Conservation (phyloP, 2,113 vertebrate species). For the Burhinus bistriatus region DNA sequence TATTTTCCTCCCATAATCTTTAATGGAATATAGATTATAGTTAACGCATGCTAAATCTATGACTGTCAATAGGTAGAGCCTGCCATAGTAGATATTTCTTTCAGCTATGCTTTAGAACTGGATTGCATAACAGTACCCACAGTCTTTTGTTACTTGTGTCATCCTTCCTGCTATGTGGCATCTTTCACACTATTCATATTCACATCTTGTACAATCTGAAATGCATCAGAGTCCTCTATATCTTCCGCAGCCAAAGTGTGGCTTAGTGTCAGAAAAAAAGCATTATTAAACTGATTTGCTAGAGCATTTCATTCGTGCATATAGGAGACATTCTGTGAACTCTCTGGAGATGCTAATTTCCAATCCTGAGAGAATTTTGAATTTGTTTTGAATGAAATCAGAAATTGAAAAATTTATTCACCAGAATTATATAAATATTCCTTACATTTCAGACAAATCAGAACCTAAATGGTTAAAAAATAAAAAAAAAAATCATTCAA, state of each 20-base stretch:
- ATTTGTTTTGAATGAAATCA: neutral
- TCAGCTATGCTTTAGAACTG: neutral
- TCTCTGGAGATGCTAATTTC: neutral
- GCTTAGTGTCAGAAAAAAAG: neutral
- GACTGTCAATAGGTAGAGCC: neutral
- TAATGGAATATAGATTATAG: neutral
- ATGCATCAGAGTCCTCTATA: neutral
- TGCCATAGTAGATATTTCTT: neutral
- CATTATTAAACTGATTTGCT: slow-evolving; percentile 19
- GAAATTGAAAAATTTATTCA: neutral
- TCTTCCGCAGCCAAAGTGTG: neutral
- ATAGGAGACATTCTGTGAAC: neutral
- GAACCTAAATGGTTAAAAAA: neutral
- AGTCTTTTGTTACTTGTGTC: neutral
- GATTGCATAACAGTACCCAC: neutral
- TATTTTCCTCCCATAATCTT: slow-evolving; percentile 20
- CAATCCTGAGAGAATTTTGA: neutral
- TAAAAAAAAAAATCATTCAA: neutral
- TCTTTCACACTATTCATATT: slow-evolving; percentile 7
- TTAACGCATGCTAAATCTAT: neutral
- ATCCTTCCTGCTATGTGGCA: neutral
- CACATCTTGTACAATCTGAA: slow-evolving; percentile 5
- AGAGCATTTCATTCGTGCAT: neutral
- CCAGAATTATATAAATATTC: neutral
- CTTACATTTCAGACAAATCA: neutral